Evolutionary conservation across 2,888 invertebrate genomes (phyloP).

Genomic region (Linnaemya tessellans): DNA sequence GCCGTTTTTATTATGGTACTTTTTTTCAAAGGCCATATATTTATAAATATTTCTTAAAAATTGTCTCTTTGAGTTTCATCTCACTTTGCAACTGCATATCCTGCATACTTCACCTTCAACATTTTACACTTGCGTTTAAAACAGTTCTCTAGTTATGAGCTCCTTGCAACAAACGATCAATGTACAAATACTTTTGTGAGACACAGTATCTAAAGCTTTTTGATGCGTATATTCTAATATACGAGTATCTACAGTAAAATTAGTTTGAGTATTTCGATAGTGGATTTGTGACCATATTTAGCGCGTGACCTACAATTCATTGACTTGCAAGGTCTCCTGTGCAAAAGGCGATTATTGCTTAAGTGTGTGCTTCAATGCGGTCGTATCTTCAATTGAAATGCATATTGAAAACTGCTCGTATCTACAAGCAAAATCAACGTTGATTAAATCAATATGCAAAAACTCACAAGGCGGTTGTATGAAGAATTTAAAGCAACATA

Average conservation of each 20-base stretch:
- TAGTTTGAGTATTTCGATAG: conserved; percentile 32
- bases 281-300: conserved; percentile 54
- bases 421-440: conserved; percentile 17
- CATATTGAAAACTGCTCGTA: conserved; percentile 18
- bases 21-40: background rate
- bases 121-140: too few species aligned
- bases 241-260: conserved; percentile 6
- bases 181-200: background rate
- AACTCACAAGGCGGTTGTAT: conserved; percentile 19
- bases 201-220: background rate
- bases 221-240: background rate
- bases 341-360: conserved; percentile 34
- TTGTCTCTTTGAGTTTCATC: too few species aligned
- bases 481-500: background rate
- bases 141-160: too few species aligned
- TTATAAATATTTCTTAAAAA: too few species aligned
- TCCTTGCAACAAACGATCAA: background rate
- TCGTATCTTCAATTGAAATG: conserved; percentile 47
- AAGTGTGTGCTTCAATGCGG: conserved; percentile 6
- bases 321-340: conserved; percentile 48
- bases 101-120: too few species aligned
- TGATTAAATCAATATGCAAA: conserved; percentile 7
- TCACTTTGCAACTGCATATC: too few species aligned
- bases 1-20: background rate
- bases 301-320: conserved; percentile 38